Percentiles rank a stretch among this genome's conserved stretches.
Evolutionary conservation across 2,797 vertebrate genomes (phyloP).

Genomic region (Florisuga fusca): DNA sequence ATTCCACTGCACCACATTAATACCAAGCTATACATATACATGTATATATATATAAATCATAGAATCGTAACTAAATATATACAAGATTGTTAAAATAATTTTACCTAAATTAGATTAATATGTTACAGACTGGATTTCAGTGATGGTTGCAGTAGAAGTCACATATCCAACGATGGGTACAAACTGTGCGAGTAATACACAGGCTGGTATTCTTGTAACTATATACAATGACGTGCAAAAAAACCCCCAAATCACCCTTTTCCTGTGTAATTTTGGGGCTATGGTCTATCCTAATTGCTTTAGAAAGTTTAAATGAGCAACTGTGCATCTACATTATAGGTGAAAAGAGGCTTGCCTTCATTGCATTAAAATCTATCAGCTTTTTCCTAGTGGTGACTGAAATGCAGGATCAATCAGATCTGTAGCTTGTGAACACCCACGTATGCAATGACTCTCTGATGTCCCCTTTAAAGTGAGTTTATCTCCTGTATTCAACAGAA

Average conservation of each 20-base stretch:
- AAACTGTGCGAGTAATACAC: background rate
- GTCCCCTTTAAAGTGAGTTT: background rate
- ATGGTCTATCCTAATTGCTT: background rate
- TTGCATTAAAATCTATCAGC: background rate
- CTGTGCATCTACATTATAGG: background rate
- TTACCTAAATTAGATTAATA: background rate
- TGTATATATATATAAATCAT: background rate
- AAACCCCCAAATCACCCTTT: fast-evolving
- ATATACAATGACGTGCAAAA: background rate
- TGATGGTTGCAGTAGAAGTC: background rate
- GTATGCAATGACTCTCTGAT: background rate
- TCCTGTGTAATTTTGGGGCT: background rate
- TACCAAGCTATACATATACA: background rate
- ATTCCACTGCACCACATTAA: background rate
- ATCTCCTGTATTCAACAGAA: background rate
- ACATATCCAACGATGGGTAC: background rate
- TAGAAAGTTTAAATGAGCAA: background rate
- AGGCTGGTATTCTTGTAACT: background rate
- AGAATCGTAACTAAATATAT: background rate
- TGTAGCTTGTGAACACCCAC: background rate
- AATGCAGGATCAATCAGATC: background rate
- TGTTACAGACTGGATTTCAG: background rate
- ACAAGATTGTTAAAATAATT: background rate
- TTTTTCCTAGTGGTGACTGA: background rate
- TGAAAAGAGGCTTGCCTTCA: background rate